Conservation (phyloP, 2,113 vertebrate species). For the Neodon shergylaensis region DNA sequence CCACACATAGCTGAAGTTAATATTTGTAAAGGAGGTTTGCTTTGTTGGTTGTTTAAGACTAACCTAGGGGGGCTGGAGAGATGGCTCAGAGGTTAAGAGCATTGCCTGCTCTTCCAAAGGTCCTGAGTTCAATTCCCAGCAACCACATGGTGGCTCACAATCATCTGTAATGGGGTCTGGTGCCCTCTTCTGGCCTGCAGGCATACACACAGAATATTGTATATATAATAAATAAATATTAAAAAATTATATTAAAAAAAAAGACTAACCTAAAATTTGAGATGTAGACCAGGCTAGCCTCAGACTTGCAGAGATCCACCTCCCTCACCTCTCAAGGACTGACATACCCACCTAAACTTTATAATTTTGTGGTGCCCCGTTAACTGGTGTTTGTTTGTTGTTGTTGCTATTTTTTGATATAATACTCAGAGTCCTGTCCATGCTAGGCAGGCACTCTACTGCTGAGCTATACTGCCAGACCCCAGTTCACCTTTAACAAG, state of each 20-base stretch:
- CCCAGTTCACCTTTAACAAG: background rate
- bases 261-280: background rate
- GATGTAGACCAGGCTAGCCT: background rate
- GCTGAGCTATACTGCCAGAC: background rate
- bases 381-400: background rate
- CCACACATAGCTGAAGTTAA: background rate
- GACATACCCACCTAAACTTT: background rate
- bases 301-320: background rate
- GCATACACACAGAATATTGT: too few species aligned
- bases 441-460: background rate
- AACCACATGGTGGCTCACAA: too few species aligned
- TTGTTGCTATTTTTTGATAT: background rate
- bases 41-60: background rate
- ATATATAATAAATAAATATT: too few species aligned
- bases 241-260: too few species aligned
- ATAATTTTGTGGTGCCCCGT: background rate
- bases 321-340: background rate
- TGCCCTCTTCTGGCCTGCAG: too few species aligned
- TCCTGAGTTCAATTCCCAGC: too few species aligned
- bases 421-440: background rate
- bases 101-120: too few species aligned
- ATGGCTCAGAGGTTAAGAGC: too few species aligned
- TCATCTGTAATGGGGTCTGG: too few species aligned
- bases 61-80: too few species aligned
- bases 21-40: background rate